Base-by-base conservation (phyloP, 2,797 vertebrate genomes). In the Sitta carolinensis region DNA sequence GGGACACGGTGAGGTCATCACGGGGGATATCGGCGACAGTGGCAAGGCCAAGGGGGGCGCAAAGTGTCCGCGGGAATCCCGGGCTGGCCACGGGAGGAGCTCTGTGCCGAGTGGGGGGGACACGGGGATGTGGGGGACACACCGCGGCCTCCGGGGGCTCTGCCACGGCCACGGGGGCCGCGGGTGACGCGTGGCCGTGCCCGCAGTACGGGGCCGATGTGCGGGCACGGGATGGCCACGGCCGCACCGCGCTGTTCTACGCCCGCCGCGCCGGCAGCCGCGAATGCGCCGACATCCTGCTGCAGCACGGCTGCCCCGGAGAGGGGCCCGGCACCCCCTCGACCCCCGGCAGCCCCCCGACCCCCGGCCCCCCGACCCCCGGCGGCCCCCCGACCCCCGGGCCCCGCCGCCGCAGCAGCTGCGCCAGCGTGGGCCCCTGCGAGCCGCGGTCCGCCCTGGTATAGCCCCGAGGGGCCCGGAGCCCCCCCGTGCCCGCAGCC, bases 131-230 rank as follows among this genome's bases (percentile, higher is more conserved):
- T 2, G 48, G 12, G 29, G 16, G 40, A 11, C n/a, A 5, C 6
- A 4, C 6, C n/a, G 7, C 3, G 14, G 77, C 43, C 38, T 16
- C 14, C 0, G n/a, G 50, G 61, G 61, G 50, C 10, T 1, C 1
- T 2, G 77, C 34, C 38, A 3, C 3, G 26, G 62, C 23, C n/a
- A 22, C 34, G n/a, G n/a, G n/a, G n/a, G n/a, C n/a, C n/a, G 30
- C 30, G 21, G 13, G 50, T 68, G 74, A 68, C 61, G 1, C 1
- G 5, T 1, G 8, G 5, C 29, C 4, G 17, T 85, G 34, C 66
- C 55, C 3, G 7, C 97, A 99, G 99, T 98, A 99, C 16, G 99
- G 99, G 25, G 98, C 98, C 13, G 98, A 99, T 7, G 98, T 99
- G 64, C 98, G 98, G 54, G 98, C 98, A 11, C 98, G 98, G 32